Evolutionary conservation across 1,140 invertebrate genomes (phyloP), one percentile per base, ranked within the genome.

Genomic region (Eupeodes corollae): DNA sequence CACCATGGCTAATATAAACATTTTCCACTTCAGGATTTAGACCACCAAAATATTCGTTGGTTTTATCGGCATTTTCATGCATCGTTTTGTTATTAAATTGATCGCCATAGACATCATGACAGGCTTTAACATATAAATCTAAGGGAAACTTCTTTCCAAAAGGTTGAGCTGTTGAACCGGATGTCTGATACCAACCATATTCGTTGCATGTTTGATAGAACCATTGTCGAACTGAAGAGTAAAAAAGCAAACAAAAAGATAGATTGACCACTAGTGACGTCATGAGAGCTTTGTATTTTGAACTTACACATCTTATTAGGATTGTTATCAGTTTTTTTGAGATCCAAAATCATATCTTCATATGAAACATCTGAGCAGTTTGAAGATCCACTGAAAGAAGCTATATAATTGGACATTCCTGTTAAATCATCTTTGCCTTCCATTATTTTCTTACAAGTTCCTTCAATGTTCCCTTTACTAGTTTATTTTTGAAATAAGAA

Each of bases 191-290:
- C 64, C 79, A 86, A 35, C 82, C 84, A 56, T 78, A 86, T 60
- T 86, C 83, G 16, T 75, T 78, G 63, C 84, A 87, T 0, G 81
- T 84, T 62, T 86, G 83, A 55, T 81, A 84, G 3, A 67, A 70
- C 83, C 83, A 86, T 55, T 77, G 75, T 16, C 78, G 72, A 57
- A 64, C 63, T 67, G 47, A 1, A 43, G 47, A 38, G 31, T n/a
- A 34, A 46, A n/a, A n/a, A n/a, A n/a, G n/a, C n/a, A n/a, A n/a
- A n/a, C n/a, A n/a, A n/a, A n/a, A n/a, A n/a, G 9, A 14, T 15
- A 31, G 41, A 3, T 44, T 40, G 13, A 13, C 15, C 13, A 1
- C 6, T 19, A 16, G n/a, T 18, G n/a, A n/a, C n/a, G n/a, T n/a
- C n/a, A n/a, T n/a, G n/a, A n/a, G n/a, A n/a, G n/a, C n/a, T n/a